Evolutionary conservation across 53 echinoderm and acorn worm species (phyloP).

Genomic region (Paracentrotus lividus): DNA sequence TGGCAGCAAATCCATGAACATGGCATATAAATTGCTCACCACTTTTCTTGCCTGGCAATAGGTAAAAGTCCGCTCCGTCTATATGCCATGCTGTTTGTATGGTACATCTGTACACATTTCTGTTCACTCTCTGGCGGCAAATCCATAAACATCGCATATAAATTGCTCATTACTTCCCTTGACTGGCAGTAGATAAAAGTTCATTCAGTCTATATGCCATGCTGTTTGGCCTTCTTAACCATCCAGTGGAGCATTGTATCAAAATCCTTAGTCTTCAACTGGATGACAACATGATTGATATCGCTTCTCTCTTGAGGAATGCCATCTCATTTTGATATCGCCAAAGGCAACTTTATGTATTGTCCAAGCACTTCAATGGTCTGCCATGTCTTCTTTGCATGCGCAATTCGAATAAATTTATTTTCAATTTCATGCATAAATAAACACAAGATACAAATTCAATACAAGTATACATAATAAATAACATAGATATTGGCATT

Average conservation of each 20-base stretch:
- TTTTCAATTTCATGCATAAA: too few species aligned
- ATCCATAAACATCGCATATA: conserved; percentile 49
- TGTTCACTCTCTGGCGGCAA: neutral
- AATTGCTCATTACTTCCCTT: neutral
- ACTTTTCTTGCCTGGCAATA: conserved; percentile 64
- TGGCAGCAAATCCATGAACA: conserved; percentile 38
- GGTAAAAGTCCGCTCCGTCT: conserved; percentile 59
- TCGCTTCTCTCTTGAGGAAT: conserved; percentile 50
- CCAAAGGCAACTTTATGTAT: conserved; percentile 66
- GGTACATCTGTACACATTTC: conserved; percentile 69
- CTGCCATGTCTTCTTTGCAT: conserved; percentile 47
- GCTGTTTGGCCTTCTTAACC: neutral
- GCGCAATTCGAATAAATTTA: conserved; percentile 66
- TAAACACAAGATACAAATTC: too few species aligned
- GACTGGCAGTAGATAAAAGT: conserved; percentile 72
- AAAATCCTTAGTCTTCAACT: conserved; percentile 25
- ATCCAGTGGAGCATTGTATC: conserved; percentile 56
- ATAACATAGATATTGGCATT: too few species aligned
- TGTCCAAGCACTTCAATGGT: conserved; percentile 45
- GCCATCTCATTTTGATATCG: conserved; percentile 63
- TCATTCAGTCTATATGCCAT: conserved; percentile 7
- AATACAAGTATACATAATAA: too few species aligned
- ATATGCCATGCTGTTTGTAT: conserved; percentile 73
- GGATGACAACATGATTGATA: conserved; percentile 72
- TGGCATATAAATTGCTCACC: conserved; percentile 19